Conservation (phyloP, 2,888 invertebrate species). For the Plagodis dolabraria region DNA sequence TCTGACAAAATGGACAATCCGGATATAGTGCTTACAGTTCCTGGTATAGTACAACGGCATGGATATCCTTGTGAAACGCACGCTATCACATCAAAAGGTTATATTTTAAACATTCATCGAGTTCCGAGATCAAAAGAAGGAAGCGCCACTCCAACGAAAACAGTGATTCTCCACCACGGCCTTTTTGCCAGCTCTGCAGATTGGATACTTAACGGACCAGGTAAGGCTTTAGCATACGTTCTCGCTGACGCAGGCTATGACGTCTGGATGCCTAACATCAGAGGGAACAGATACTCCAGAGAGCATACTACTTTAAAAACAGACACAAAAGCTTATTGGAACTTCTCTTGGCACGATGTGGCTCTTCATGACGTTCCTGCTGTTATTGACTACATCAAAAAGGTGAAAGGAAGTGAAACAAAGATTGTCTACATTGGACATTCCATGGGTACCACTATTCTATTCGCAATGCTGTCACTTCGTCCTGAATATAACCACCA, state of each 20-base stretch:
- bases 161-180: constrained; percentile 92
- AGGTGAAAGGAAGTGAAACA: constrained; percentile 56
- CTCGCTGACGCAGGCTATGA: constrained; percentile 89
- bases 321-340: constrained; percentile 88
- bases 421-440: constrained; percentile 92
- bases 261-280: constrained; percentile 93
- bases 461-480: constrained; percentile 88
- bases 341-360: constrained; percentile 94
- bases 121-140: constrained; percentile 86
- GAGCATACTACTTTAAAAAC: constrained; percentile 85
- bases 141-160: constrained; percentile 50
- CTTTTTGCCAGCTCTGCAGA: constrained; percentile 90
- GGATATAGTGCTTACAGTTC: constrained; percentile 64
- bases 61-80: constrained; percentile 91
- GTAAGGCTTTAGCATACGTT: constrained; percentile 87
- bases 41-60: constrained; percentile 72
- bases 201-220: constrained; percentile 90
- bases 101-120: constrained; percentile 91
- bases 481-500: constrained; percentile 88
- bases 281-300: constrained; percentile 91
- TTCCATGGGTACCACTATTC: constrained; percentile 94
- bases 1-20: constrained; percentile 57
- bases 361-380: constrained; percentile 94
- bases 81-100: constrained; percentile 91
- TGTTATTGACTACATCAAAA: constrained; percentile 87